Percentiles rank a stretch among this genome's conserved stretches.
phyloP scores from a whole-genome alignment of 2,797 vertebrate species.

The Ara ararauna region DNA sequence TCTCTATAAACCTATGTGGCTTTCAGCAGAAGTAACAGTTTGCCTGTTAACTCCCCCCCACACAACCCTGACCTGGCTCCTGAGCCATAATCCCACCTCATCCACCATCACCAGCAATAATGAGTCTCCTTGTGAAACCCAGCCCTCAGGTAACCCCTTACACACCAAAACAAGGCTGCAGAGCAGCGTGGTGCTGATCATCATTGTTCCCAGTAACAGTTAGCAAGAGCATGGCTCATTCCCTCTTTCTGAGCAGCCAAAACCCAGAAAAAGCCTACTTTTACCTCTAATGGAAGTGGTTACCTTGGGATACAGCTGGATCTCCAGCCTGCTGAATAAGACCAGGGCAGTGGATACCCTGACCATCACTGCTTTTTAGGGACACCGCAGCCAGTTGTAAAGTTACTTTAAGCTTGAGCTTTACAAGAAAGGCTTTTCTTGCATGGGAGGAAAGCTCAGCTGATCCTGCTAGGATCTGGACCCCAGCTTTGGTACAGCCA shows the following conservation, averaged over 20 bases:
- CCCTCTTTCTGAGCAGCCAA: neutral
- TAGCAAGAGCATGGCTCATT: neutral
- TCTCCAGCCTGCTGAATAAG: neutral
- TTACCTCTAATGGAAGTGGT: neutral
- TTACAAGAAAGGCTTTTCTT: neutral
- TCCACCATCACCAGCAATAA: neutral
- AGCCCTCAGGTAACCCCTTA: neutral
- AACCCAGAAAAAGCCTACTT: neutral
- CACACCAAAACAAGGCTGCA: neutral
- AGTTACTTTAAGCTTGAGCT: neutral
- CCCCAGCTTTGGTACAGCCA: accelerated
- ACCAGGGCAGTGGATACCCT: neutral
- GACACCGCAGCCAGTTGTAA: neutral
- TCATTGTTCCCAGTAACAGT: neutral
- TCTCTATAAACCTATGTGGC: neutral
- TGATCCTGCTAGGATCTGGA: neutral
- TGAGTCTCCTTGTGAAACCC: neutral
- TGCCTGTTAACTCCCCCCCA: neutral
- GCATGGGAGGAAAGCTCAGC: neutral
- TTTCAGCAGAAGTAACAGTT: neutral
- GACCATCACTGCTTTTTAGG: neutral
- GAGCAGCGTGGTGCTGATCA: neutral
- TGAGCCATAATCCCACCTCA: neutral
- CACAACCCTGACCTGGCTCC: neutral
- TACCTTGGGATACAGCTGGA: neutral